These are phyloP conservation scores for Latheticus oryzae DNA, from an alignment of 2,888 invertebrate species.

Conservation along the genomic window DNA sequence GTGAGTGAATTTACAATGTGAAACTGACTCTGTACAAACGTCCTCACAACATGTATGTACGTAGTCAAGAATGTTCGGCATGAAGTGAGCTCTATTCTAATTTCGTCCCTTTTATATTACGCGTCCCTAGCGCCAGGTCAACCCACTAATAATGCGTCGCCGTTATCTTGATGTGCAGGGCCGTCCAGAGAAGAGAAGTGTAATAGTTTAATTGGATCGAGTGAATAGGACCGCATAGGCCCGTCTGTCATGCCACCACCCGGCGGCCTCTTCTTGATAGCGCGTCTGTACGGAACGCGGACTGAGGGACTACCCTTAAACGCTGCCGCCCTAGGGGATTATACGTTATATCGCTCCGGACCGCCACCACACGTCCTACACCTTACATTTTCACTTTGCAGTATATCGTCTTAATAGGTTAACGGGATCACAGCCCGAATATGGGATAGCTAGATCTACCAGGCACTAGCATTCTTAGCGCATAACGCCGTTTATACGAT, in stretches of 20 bases:
- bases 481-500: conserved; percentile 27
- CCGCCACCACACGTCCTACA: conserved; percentile 48
- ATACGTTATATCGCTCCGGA: conserved; percentile 56
- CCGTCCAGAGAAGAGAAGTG: conserved; percentile 42
- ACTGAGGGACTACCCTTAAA: conserved; percentile 50
- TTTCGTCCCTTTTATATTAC: conserved; percentile 31
- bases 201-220: conserved; percentile 57
- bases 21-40: too few species aligned
- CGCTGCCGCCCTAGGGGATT: conserved; percentile 57
- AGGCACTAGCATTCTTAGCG: conserved; percentile 40
- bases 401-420: conserved; percentile 59
- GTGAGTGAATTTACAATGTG: too few species aligned
- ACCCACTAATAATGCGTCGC: conserved; percentile 34
- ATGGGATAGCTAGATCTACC: conserved; percentile 39
- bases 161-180: conserved; percentile 42
- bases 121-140: conserved; percentile 33
- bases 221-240: conserved; percentile 58
- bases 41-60: too few species aligned
- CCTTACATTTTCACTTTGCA: conserved; percentile 59
- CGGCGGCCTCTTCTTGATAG: conserved; percentile 50
- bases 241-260: conserved; percentile 53
- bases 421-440: conserved; percentile 48
- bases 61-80: conserved; percentile 29
- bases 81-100: conserved; percentile 21
- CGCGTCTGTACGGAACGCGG: too few species aligned